Evolutionary conservation across 1,140 invertebrate genomes (phyloP).

Genomic region (Drosophila guanche): DNA sequence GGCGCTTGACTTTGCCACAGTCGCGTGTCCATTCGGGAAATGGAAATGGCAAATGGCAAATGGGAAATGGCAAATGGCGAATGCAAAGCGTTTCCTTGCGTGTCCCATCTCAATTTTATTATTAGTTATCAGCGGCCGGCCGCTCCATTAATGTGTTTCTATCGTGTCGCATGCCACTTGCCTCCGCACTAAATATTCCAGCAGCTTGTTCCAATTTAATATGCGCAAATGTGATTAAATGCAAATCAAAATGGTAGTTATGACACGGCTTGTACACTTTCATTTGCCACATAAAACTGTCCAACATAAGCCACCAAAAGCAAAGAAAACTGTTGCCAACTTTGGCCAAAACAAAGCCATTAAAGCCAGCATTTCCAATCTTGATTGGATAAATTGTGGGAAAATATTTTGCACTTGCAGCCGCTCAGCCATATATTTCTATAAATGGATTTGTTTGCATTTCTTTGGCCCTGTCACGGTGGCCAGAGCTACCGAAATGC

Average conservation of each 20-base stretch:
- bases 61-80: conserved; percentile 39
- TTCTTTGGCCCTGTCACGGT: conserved; percentile 20
- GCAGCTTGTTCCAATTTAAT: conserved; percentile 34
- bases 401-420: conserved; percentile 30
- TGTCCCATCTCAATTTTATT: conserved; percentile 75
- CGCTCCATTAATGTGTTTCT: conserved; percentile 65
- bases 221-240: conserved; percentile 61
- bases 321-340: background rate
- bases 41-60: conserved; percentile 38
- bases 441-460: conserved; percentile 10
- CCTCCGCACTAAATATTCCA: conserved; percentile 51
- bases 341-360: background rate
- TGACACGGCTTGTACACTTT: background rate
- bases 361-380: conserved; percentile 22
- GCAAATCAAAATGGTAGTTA: conserved; percentile 26
- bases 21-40: conserved; percentile 52
- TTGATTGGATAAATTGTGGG: conserved; percentile 44
- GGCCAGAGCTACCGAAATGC: too few relatives aligned
- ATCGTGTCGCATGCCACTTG: conserved; percentile 62
- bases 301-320: conserved; percentile 6
- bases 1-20: conserved; percentile 57
- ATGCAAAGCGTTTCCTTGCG: conserved; percentile 74
- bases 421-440: conserved; percentile 17
- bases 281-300: conserved; percentile 1
- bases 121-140: conserved; percentile 67